Percentiles rank a stretch among this genome's conserved stretches.
Evolutionary conservation across 2,113 vertebrate species (phyloP).

Genomic region (Tenrec ecaudatus): DNA sequence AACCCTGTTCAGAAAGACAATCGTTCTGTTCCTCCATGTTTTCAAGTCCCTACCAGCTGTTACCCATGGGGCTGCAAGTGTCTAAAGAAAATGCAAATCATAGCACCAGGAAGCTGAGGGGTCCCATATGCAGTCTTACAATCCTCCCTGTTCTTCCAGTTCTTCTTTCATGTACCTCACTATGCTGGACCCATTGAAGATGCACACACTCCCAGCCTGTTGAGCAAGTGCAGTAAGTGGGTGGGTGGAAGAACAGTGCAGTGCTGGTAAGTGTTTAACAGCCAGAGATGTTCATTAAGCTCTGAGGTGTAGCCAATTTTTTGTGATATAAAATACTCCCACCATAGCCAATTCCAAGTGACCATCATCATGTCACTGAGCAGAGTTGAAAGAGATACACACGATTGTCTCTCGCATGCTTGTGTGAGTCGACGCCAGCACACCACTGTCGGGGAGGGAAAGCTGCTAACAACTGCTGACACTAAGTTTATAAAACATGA

Average conservation of each 20-base stretch:
- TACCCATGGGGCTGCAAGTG: too few relatives aligned
- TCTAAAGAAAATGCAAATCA: too few relatives aligned
- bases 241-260: background rate
- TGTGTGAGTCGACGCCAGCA: background rate
- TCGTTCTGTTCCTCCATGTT: too few relatives aligned
- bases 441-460: fast-evolving
- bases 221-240: too few relatives aligned
- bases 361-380: background rate
- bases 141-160: too few relatives aligned
- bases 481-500: background rate
- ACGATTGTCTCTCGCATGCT: background rate
- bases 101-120: too few relatives aligned
- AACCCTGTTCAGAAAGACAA: too few relatives aligned
- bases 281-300: background rate
- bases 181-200: too few relatives aligned
- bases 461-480: background rate
- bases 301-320: background rate
- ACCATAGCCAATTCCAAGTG: background rate
- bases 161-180: too few relatives aligned
- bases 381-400: background rate
- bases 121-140: too few relatives aligned
- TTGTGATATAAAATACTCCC: background rate
- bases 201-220: background rate
- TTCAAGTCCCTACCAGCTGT: too few relatives aligned
- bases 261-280: background rate